Base-by-base conservation (phyloP, 2,888 invertebrate species). In the Agriopis leucophaearia region DNA sequence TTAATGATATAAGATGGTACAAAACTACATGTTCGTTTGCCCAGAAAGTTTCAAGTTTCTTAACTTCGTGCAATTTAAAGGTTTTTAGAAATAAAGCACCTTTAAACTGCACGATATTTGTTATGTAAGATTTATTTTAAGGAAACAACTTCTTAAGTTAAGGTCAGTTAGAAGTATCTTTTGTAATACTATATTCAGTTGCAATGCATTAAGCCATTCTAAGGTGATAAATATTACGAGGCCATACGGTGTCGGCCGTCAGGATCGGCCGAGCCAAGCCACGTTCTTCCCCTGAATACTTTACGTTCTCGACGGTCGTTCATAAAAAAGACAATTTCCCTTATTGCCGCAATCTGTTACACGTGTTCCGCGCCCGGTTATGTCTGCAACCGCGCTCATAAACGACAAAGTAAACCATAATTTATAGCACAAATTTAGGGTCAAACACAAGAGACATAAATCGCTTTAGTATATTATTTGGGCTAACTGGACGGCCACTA, bases 321-420 rank as follows among this genome's bases (percentile, higher is more conserved):
- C 93, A 92, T 93, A 93, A 92, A 93, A 93, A 93, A 92, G 92
- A 94, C 93, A 94, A 93, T 93, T 91, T 92, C 88, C 91, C 91
- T 92, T 94, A 94, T 93, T 92, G 92, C 92, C 84, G 89, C 90
- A 94, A 93, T 93, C 92, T 91, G 92, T 89, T 88, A 92, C 93
- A 92, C 90, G 89, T 92, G 92, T 85, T 90, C 88, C 86, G 79
- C 81, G 77, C 84, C 80, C 84, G 89, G 90, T 88, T 89, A 91
- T 88, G 91, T 88, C 91, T 91, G 88, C 87, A 86, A 84, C 86
- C 84, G 83, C 89, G 87, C 91, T 92, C 92, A 93, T 93, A 92
- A 93, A 93, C 93, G 92, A 92, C 92, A 92, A 91, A 93, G 92
- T 92, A 92, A 93, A 93, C 91, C 89, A 90, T 91, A 89, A 92